Evolutionary conservation across 2,888 invertebrate genomes (phyloP), one percentile per base, ranked within the genome.

Genomic region (Thereva nobilitata): DNA sequence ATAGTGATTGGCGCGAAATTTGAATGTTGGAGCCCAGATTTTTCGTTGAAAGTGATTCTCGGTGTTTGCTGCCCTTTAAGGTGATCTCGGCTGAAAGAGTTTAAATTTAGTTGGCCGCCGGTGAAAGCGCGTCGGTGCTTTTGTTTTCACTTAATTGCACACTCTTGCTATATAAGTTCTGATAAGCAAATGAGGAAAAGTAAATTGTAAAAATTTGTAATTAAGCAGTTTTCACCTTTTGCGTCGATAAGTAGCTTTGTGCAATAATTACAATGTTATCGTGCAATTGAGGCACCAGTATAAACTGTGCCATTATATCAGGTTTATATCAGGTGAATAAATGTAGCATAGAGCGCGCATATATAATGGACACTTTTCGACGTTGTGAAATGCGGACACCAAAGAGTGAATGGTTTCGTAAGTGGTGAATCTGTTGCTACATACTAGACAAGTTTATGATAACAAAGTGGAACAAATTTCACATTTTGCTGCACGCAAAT

Each of bases 391-490:
- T 23, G 23, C 23, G 23, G 23, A 23, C 23, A 23, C 23, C 23
- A 23, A 23, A 23, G 23, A 23, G 23, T 23, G 23, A 23, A 23
- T 23, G 23, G 23, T 23, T 23, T 23, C 23, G 23, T 23, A 23
- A 23, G 23, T 23, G 23, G 23, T 23, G 23, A 23, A 23, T 23
- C 23, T 23, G 23, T 23, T 3, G 54, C 23, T 35, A 12, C n/a
- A 56, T 38, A 8, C 38, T 47, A 38, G 47, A 45, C 34, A 64
- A 53, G 12, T 64, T 55, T 9, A 23, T 64, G 64, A 64, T 64
- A 64, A 55, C 37, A 47, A 66, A 66, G 66, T 66, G 41, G 66
- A 59, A 57, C 66, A 61, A 61, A 66, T 66, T 66, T 66, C 61
- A 59, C 59, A 66, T 66, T 54, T 52, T 38, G 12, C 53, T 61